Conservation (phyloP, 2,797 vertebrate genomes). For the Anableps anableps region DNA sequence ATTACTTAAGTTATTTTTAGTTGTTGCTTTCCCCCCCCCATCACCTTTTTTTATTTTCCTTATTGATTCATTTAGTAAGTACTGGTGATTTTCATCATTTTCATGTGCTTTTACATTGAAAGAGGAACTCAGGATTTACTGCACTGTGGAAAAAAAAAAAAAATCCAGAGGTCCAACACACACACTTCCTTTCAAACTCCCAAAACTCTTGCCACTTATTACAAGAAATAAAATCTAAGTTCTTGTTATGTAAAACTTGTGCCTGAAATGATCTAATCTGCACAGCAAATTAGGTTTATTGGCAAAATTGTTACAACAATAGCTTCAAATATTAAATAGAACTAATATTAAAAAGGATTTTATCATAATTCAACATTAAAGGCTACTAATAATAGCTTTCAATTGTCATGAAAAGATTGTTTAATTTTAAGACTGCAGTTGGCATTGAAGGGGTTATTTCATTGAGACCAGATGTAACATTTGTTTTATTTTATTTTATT, state of each 20-base stretch:
- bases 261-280: not conserved
- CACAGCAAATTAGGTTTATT: not conserved
- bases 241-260: not conserved
- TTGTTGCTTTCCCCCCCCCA: not conserved
- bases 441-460: no score
- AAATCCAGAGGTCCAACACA: not conserved
- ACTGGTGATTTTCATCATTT: not conserved
- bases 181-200: not conserved
- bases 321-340: not conserved
- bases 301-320: not conserved
- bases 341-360: not conserved
- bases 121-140: not conserved
- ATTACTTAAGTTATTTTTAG: not conserved
- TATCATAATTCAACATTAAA: no score
- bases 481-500: no score
- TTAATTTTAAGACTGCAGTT: no score
- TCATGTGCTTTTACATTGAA: not conserved
- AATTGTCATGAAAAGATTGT: no score
- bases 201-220: not conserved
- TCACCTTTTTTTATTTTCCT: not conserved
- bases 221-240: not conserved
- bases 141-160: not conserved
- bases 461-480: no score
- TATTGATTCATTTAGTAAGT: not conserved
- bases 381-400: no score